Evolutionary conservation across 1,140 invertebrate genomes (phyloP).

Genomic region (Drosophila parvula): DNA sequence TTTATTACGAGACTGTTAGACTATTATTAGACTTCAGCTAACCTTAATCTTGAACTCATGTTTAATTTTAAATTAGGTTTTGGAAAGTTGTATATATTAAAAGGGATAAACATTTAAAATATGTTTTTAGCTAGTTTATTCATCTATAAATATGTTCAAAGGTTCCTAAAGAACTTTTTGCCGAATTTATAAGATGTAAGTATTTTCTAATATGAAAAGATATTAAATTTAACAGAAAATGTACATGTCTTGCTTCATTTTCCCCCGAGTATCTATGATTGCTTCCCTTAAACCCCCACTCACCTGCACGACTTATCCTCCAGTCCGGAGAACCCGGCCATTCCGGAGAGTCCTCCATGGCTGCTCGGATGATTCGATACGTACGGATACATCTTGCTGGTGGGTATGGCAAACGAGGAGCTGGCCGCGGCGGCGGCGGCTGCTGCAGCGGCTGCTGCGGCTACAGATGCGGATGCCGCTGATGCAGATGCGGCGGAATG

Average conservation of each 20-base stretch:
- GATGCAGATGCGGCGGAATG: conserved; percentile 86
- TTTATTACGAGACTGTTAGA: too few relatives aligned
- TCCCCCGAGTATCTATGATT: background rate
- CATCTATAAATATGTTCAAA: background rate
- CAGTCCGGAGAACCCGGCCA: conserved; percentile 83
- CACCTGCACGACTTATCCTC: conserved; percentile 84
- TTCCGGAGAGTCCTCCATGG: conserved; percentile 85
- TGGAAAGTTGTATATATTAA: background rate
- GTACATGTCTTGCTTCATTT: background rate
- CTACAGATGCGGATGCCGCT: conserved; percentile 86
- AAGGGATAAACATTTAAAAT: background rate
- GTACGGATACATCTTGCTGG: conserved; percentile 89
- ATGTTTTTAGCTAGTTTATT: background rate
- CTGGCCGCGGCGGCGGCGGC: conserved; percentile 87
- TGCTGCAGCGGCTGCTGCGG: conserved; percentile 87
- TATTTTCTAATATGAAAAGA: background rate
- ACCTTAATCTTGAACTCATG: background rate
- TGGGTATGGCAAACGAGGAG: conserved; percentile 84
- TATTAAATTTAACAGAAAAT: background rate
- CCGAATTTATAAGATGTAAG: too few relatives aligned
- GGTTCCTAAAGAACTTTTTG: background rate
- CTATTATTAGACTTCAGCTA: background rate
- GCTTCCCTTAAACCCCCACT: conserved; percentile 25
- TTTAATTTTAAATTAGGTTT: background rate
- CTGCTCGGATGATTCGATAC: conserved; percentile 86